Evolutionary conservation across 2,888 invertebrate species (phyloP).

Genomic region (Drosophila vallismaia): DNA sequence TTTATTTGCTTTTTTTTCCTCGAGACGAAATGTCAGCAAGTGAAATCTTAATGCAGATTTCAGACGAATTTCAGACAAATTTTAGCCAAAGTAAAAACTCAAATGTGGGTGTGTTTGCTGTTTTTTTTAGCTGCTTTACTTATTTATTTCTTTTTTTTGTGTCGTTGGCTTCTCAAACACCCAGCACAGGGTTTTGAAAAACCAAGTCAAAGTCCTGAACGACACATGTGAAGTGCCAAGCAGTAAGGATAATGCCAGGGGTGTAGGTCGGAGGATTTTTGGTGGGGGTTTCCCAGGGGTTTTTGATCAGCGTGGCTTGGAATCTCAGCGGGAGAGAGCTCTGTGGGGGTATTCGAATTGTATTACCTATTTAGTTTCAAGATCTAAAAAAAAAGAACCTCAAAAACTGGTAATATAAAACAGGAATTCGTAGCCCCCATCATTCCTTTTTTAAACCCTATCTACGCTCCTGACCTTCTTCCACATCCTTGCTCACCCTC

Average conservation of each 20-base stretch:
- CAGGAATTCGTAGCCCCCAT: too few species aligned
- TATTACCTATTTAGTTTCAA: too few species aligned
- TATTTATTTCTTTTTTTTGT: constrained; percentile 9
- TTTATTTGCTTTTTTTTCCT: neutral
- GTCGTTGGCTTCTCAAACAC: constrained; percentile 27
- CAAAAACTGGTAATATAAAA: neutral
- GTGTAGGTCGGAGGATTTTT: neutral
- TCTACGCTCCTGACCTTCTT: neutral
- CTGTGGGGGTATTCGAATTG: too few species aligned
- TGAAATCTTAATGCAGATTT: constrained; percentile 65
- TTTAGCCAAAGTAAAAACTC: constrained; percentile 44
- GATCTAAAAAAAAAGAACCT: neutral
- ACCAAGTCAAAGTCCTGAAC: constrained; percentile 44
- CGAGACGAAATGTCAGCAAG: constrained; percentile 34
- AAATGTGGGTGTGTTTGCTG: constrained; percentile 22
- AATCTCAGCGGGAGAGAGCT: too few species aligned
- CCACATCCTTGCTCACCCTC: neutral
- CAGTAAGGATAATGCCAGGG: constrained; percentile 9
- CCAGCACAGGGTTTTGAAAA: constrained; percentile 2
- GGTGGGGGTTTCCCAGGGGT: neutral
- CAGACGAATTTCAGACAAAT: constrained; percentile 32
- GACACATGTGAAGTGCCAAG: constrained; percentile 46
- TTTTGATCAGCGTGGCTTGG: neutral
- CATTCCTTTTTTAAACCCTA: neutral
- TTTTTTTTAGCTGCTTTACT: constrained; percentile 2